Percentiles rank a stretch among this genome's conserved stretches.
Evolutionary conservation across 2,888 invertebrate genomes (phyloP).

Genomic region (Andrena hattorfiana): DNA sequence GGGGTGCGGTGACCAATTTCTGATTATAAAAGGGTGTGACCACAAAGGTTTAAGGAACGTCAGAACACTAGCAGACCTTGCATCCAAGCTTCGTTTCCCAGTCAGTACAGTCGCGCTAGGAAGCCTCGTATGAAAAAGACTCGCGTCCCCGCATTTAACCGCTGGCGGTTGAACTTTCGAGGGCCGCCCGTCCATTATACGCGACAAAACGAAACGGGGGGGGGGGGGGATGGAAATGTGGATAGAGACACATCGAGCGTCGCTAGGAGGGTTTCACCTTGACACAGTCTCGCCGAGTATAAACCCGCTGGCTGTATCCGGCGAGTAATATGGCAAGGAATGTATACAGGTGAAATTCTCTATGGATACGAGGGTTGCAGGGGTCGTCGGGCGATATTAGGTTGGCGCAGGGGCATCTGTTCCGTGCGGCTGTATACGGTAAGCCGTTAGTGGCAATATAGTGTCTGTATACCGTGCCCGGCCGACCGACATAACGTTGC

Average conservation of each 20-base stretch:
- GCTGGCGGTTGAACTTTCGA: background rate
- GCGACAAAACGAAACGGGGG: background rate
- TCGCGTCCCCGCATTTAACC: background rate
- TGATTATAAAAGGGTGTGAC: too few relatives aligned
- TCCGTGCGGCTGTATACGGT: conserved; percentile 77
- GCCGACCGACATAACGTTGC: conserved; percentile 75
- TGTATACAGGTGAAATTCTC: conserved; percentile 66
- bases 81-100: background rate
- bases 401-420: conserved; percentile 71
- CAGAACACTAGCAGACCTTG: background rate
- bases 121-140: background rate
- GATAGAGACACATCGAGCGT: background rate
- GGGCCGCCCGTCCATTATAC: background rate
- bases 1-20: too few relatives aligned
- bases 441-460: conserved; percentile 82
- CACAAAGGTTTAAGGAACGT: background rate
- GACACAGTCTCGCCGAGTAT: conserved; percentile 64
- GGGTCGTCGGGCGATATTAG: conserved; percentile 70
- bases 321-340: conserved; percentile 62
- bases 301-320: conserved; percentile 24
- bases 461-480: conserved; percentile 66
- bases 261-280: conserved; percentile 24
- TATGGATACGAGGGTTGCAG: conserved; percentile 74
- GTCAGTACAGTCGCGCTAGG: background rate
- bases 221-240: background rate